A percentile compares a stretch with the other conserved stretches of the same genome.
These are phyloP conservation scores for Marmota monax DNA, from an alignment of 2,113 vertebrate genomes.

Conservation along the genomic window DNA sequence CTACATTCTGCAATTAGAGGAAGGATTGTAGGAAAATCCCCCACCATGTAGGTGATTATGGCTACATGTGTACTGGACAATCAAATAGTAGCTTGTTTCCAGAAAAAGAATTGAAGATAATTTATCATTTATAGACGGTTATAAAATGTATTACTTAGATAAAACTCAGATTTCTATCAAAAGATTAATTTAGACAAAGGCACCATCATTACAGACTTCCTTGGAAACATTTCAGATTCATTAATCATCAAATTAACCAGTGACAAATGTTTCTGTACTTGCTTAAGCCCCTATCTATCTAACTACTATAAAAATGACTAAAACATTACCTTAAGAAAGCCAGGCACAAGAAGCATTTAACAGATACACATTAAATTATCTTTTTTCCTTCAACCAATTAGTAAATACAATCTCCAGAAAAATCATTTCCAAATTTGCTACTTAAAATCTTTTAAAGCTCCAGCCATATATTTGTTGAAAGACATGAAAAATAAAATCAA, in stretches of 20 bases:
- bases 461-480: neutral
- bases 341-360: slow-evolving; percentile 60
- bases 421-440: slow-evolving; percentile 49
- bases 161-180: slow-evolving; percentile 67
- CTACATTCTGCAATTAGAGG: neutral
- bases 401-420: slow-evolving; percentile 42
- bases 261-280: slow-evolving; percentile 70
- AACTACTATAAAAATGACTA: slow-evolving; percentile 73
- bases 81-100: slow-evolving; percentile 26
- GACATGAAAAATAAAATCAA: slow-evolving; percentile 2
- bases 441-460: slow-evolving; percentile 32
- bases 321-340: slow-evolving; percentile 71
- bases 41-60: neutral
- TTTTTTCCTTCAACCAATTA: slow-evolving; percentile 54
- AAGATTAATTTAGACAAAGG: slow-evolving; percentile 71
- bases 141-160: slow-evolving; percentile 63
- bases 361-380: slow-evolving; percentile 29
- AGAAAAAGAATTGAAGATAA: slow-evolving; percentile 59
- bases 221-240: slow-evolving; percentile 50
- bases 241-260: slow-evolving; percentile 76
- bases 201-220: slow-evolving; percentile 61
- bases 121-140: slow-evolving; percentile 61
- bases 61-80: neutral
- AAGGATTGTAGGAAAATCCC: neutral
- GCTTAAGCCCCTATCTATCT: slow-evolving; percentile 64